Conservation (phyloP, 2,797 vertebrate species). For the Spinus pinus region DNA sequence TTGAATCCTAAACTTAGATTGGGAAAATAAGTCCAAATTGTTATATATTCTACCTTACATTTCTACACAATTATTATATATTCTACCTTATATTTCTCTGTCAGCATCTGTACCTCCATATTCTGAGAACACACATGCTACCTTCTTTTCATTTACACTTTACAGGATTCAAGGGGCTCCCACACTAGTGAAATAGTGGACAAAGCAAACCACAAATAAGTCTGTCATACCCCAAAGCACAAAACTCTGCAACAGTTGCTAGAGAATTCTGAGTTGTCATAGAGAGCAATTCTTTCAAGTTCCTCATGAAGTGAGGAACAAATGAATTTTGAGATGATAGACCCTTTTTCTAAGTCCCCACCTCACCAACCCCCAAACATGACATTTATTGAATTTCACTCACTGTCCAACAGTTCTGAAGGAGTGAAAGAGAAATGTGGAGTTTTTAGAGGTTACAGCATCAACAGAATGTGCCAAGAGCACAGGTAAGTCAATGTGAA, state of each 20-base stretch:
- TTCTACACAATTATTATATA: neutral
- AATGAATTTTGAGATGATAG: neutral
- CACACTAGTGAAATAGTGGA: neutral
- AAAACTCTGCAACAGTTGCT: neutral
- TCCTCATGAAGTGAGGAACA: neutral
- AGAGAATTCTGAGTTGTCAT: neutral
- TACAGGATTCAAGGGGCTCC: neutral
- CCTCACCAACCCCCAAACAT: neutral
- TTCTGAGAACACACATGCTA: neutral
- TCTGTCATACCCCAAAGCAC: neutral
- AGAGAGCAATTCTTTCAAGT: neutral
- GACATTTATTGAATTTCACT: neutral
- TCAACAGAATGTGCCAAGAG: neutral
- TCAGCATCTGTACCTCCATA: neutral
- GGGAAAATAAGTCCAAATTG: neutral
- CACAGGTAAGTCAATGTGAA: neutral
- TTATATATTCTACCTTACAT: neutral
- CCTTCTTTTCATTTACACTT: neutral
- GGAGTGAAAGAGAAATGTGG: neutral
- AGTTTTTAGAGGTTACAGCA: neutral
- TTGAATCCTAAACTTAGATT: neutral
- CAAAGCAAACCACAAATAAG: neutral
- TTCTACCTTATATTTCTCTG: neutral
- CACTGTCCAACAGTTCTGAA: neutral
- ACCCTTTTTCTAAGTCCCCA: neutral